These are phyloP conservation scores for Geotria australis DNA, from an alignment of 2,797 vertebrate species.

Conservation along the genomic window DNA sequence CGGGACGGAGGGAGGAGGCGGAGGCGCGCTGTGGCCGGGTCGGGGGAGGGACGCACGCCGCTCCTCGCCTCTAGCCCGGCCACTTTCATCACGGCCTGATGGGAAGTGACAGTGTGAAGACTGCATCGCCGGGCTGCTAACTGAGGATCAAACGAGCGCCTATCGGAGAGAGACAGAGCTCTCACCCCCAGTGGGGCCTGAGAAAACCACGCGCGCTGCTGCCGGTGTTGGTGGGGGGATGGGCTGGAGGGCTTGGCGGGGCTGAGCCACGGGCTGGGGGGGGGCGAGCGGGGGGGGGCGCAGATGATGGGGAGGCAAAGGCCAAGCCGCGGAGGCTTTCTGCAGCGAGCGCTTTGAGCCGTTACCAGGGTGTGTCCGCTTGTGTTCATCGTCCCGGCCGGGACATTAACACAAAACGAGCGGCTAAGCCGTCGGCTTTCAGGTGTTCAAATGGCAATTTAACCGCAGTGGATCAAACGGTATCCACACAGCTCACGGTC, in stretches of 20 bases:
- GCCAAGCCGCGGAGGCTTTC: too few species aligned
- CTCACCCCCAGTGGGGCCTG: neutral
- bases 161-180: neutral
- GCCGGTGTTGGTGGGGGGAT: neutral
- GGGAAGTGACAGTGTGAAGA: neutral
- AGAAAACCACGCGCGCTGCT: neutral
- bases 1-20: neutral
- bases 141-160: neutral
- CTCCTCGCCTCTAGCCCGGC: neutral
- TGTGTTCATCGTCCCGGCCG: too few species aligned
- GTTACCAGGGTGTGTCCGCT: too few species aligned
- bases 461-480: too few species aligned
- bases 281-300: neutral
- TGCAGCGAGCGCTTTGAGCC: too few species aligned
- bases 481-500: too few species aligned
- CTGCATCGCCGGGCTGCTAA: neutral
- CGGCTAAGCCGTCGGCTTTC: too few species aligned
- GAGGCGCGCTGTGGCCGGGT: neutral
- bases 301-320: neutral
- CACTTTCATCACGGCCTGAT: neutral
- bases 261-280: neutral
- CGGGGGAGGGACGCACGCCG: too few species aligned
- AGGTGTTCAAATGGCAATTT: too few species aligned
- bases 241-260: neutral
- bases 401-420: too few species aligned